Base-by-base conservation (phyloP, 2,113 vertebrate species). In the Todiramphus chloris region DNA sequence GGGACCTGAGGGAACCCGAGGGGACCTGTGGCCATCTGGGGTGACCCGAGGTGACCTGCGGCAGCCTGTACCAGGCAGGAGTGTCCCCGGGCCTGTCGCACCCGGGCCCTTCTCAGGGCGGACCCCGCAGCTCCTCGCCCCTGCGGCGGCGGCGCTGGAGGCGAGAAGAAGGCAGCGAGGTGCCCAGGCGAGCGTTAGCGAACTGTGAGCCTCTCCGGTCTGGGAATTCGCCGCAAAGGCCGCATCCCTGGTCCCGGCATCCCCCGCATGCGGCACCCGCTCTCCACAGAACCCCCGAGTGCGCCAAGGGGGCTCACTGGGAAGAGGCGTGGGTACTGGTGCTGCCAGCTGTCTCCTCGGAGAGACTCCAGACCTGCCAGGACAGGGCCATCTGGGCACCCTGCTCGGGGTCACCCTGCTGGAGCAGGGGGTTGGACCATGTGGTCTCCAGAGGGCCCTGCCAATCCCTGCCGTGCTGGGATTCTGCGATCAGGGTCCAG, bases 401-500 rank as follows among this genome's bases (percentile, higher is more conserved):
- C 56, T 58, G 56, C 56, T 21, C 11, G 21, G 56, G 31, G 55
- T 58, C 31, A n/a, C 31, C 31, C 25, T n/a, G 31, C 31, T 58
- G 31, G 18, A 58, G 31, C 56, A n/a, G 56, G 31, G 31, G 19
- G 28, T 33, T 55, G 55, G 55, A 33, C 18, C 30, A 31, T 17
- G 21, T 35, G 58, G 13, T 16, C 20, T 60, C n/a, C n/a, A 24
- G 59, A 60, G 59, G n/a, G 16, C n/a, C n/a, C n/a, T 24, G 37
- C 59, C n/a, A 37, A 24, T 14, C 15, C 10, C 59, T 15, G 12
- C 58, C 19, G 9, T 59, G 37, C 13, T 24, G 28, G 8, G 28
- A 14, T 3, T 8, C 1, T 4, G 27, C 5, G 31, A 13, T 1
- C 27, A n/a, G 23, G 16, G 43, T 5, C 41, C 24, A 23, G 35